phyloP scores from a whole-genome alignment of 92 coral and sea anemone species.

The Ricordea florida region DNA sequence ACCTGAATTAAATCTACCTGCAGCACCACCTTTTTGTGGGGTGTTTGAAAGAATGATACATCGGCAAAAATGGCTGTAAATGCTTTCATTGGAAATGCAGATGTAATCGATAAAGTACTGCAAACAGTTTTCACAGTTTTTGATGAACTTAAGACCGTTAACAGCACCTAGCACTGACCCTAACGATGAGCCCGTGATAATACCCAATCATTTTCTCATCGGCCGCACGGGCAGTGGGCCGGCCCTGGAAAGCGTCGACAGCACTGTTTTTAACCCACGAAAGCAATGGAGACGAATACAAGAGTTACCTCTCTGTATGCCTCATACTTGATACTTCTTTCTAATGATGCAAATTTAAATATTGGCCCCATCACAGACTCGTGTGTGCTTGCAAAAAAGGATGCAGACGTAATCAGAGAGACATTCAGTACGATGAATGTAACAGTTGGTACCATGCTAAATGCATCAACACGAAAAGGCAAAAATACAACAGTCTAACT shows the following conservation, averaged over 20 bases:
- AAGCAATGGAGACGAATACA: constrained; percentile 63
- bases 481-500: constrained; percentile 22
- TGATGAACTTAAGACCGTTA: constrained; percentile 55
- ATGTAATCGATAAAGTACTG: constrained; percentile 47
- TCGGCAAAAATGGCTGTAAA: constrained; percentile 56
- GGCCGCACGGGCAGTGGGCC: constrained; percentile 33
- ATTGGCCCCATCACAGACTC: constrained; percentile 52
- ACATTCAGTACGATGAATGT: constrained; percentile 47
- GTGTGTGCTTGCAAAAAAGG: constrained; percentile 44
- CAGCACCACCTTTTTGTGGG: constrained; percentile 68
- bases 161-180: constrained; percentile 52
- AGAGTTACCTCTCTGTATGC: constrained; percentile 11
- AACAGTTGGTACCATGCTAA: constrained; percentile 63
- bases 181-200: constrained; percentile 51
- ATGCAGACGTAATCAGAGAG: constrained; percentile 36
- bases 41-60: constrained; percentile 63
- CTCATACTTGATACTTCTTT: background rate
- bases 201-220: constrained; percentile 65
- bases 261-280: constrained; percentile 14
- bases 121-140: constrained; percentile 42
- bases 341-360: background rate
- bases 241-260: constrained; percentile 24
- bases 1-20: constrained; percentile 62
- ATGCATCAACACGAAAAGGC: constrained; percentile 45
- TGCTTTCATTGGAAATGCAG: constrained; percentile 44